Percentiles rank a stretch among this genome's conserved stretches.
These are phyloP conservation scores for Monochamus saltuarius DNA, from an alignment of 1,140 invertebrate species.

Conservation along the genomic window DNA sequence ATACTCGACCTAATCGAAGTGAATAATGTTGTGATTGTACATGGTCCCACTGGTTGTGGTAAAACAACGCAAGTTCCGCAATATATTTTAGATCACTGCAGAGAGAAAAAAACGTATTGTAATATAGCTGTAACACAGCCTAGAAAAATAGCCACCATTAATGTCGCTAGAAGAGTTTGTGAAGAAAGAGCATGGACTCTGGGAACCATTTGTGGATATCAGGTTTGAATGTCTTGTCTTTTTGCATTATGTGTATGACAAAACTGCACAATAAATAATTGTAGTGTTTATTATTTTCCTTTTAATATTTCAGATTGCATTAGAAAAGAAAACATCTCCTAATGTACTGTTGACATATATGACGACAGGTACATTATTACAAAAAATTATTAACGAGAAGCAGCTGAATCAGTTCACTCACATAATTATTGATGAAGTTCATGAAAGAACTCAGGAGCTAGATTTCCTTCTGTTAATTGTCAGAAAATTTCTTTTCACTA, in stretches of 20 bases:
- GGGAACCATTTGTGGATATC: constrained; percentile 84
- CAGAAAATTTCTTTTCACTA: constrained; percentile 73
- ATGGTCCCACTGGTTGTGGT: constrained; percentile 82
- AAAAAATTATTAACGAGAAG: constrained; percentile 68
- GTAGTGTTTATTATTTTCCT: background rate
- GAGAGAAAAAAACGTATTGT: constrained; percentile 57
- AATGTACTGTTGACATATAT: constrained; percentile 87
- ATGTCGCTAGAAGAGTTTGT: constrained; percentile 82
- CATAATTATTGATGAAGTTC: constrained; percentile 92
- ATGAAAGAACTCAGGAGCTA: constrained; percentile 93
- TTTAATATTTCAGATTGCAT: constrained; percentile 52
- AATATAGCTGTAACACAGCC: constrained; percentile 91
- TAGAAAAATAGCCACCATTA: constrained; percentile 84
- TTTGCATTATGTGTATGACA: background rate
- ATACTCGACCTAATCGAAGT: constrained; percentile 24
- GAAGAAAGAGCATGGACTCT: constrained; percentile 76
- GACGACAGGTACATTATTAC: constrained; percentile 76
- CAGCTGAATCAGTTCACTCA: constrained; percentile 79
- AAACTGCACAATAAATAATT: no score
- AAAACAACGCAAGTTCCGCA: constrained; percentile 83
- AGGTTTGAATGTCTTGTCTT: constrained; percentile 50
- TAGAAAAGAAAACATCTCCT: constrained; percentile 56
- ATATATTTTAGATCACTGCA: constrained; percentile 78
- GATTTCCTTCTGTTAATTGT: constrained; percentile 87
- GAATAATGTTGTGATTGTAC: constrained; percentile 68